phyloP scores from a whole-genome alignment of 2,113 vertebrate species.

The Pluvialis apricaria region DNA sequence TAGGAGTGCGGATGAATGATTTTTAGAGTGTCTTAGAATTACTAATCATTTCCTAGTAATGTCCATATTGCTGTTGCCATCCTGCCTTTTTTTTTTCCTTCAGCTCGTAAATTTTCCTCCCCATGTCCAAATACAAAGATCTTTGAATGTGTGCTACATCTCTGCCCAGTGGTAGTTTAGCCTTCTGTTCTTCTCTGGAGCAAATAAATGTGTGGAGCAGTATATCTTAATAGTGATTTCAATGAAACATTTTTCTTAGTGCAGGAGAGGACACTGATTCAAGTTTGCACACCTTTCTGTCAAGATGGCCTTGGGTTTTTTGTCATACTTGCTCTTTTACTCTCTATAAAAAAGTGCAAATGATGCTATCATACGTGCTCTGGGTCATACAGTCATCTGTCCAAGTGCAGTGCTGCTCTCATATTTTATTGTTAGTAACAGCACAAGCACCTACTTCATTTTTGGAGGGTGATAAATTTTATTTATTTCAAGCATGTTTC shows the following conservation, averaged over 20 bases:
- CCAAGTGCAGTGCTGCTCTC: background rate
- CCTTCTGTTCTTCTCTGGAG: background rate
- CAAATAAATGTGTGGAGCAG: background rate
- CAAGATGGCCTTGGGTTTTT: conserved; percentile 24
- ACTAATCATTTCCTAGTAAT: background rate
- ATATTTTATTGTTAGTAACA: conserved; percentile 25
- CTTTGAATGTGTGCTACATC: background rate
- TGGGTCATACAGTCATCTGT: background rate
- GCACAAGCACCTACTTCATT: background rate
- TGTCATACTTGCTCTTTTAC: conserved; percentile 13
- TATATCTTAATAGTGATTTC: background rate
- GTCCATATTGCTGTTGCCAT: background rate
- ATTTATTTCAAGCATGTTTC: background rate
- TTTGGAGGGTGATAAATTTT: conserved; percentile 13
- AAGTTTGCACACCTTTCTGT: background rate
- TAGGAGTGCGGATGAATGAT: background rate
- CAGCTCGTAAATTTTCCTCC: background rate
- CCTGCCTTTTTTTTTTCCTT: background rate
- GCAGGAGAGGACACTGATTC: background rate
- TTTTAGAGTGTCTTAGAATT: background rate
- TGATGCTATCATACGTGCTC: background rate
- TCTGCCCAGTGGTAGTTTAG: background rate
- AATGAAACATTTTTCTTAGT: background rate
- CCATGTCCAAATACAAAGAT: background rate
- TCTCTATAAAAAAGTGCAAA: conserved; percentile 15